Conservation (phyloP, 2,113 vertebrate species). For the Peucedramus taeniatus region DNA sequence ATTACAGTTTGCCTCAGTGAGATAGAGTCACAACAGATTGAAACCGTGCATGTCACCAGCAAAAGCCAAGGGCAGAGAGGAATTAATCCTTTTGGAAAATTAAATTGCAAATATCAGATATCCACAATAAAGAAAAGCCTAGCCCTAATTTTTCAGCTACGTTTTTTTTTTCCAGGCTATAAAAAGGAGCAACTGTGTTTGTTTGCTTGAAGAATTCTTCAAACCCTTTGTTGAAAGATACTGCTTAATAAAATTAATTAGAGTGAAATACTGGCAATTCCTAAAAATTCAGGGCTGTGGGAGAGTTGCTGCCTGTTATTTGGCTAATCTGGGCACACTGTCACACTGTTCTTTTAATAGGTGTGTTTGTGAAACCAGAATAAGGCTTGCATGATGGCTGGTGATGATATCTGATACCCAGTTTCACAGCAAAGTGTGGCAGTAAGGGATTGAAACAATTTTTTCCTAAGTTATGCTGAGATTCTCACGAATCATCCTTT, state of each 20-base stretch:
- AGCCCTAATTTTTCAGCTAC: background rate
- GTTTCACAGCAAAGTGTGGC: conserved; percentile 61
- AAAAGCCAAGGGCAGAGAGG: background rate
- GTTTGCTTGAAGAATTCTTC: background rate
- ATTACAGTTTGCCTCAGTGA: background rate
- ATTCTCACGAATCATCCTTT: conserved; percentile 74
- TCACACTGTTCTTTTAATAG: conserved; percentile 38
- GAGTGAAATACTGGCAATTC: background rate
- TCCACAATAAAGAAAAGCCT: background rate
- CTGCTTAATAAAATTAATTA: too few relatives aligned
- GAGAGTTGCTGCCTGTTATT: background rate
- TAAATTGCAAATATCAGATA: background rate
- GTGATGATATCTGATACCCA: conserved; percentile 44
- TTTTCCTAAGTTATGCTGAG: conserved; percentile 58
- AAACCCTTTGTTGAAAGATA: background rate
- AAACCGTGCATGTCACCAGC: background rate
- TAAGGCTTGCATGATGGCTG: conserved; percentile 44
- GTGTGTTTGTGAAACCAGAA: conserved; percentile 47
- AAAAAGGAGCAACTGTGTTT: background rate
- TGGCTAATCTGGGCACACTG: background rate
- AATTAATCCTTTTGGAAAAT: background rate
- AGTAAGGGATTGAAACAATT: conserved; percentile 34
- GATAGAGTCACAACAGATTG: background rate
- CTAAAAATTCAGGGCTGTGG: conserved; percentile 12
- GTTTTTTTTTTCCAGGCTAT: background rate